Evolutionary conservation across 2,888 invertebrate species (phyloP), one percentile per base, ranked within the genome.

Genomic region (Antheraea assamensis): DNA sequence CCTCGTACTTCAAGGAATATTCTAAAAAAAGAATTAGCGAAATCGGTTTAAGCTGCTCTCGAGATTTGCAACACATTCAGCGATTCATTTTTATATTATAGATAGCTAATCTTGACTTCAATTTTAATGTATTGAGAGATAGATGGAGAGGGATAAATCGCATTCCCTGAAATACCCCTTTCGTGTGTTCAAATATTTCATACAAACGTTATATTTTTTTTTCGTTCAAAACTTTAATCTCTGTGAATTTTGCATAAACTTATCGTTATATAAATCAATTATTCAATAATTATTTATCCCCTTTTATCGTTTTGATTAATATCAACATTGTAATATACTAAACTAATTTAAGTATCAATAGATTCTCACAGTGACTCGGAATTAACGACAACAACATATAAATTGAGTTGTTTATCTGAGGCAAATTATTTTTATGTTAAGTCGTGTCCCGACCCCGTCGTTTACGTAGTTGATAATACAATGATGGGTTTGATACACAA

Each of bases 351-450:
- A 74, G 73, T 73, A 77, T 79, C 75, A 82, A 82, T 84, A 78
- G 79, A 78, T 80, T 79, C 78, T 79, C 77, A 77, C 77, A 73
- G 42, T 19, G 15, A 55, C 70, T 55, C 77, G 75, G 76, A 80
- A 81, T 80, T 81, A 77, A 86, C 79, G 79, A 86, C 87, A 89
- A 88, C 87, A 90, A 87, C 80, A 82, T 84, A 86, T 87, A 85
- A 87, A 88, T 87, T 86, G 84, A 86, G 80, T 74, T 75, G 75
- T 78, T 90, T 92, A 93, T 92, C 92, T 80, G 82, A 86, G 85
- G 91, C 92, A 92, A 93, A 93, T 93, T 93, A 92, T 93, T 92
- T 92, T 93, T 92, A 90, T 92, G 90, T 90, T 88, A 84, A 84
- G 85, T 87, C 81, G 84, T 85, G 84, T 82, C 86, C 79, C 89